Base-by-base conservation (phyloP, 1,140 invertebrate species). In the Rhagoletis zephyria region DNA sequence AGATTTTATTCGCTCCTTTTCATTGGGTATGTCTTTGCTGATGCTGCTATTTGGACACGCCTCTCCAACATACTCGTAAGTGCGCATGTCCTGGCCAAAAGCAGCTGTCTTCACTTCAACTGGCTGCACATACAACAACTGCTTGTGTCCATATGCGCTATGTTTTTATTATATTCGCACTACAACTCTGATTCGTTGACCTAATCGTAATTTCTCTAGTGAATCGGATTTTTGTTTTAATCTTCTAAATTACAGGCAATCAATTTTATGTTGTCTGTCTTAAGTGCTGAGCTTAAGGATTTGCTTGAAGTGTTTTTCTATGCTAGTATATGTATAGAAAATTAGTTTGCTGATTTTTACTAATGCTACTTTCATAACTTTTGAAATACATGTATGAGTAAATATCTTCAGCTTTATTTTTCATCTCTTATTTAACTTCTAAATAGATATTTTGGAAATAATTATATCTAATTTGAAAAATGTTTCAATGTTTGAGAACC, bases 191-290 rank as follows among this genome's bases (percentile, higher is more conserved):
- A 81, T 81, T 81, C 74, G 74, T 81, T 81, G 74, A 81, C 74
- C 74, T 81, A 81, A 81, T 56, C 74, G 74, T 42, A 56, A 81
- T 81, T 81, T 19, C 48, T 81, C 74, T 19, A 56, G 74, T 81
- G n/a, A 81, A 56, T 81, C 45, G 74, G 74, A 81, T 19, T 81
- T 81, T 81, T 81, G 48, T 81, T 81, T 81, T 81, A 81, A 81
- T 81, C 48, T 56, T 81, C 48, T 81, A 81, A 81, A 81, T 81
- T 81, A 81, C 45, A 48, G n/a, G 67, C 42, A 74, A 81, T 81
- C 74, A 81, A 81, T 56, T 81, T 81, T 45, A 51, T 81, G 45
- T 56, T 81, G 74, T 19, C 48, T 81, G 74, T 81, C 74, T 19
- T 81, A 74, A 74, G 45, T 74, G 67, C 56, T 48, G 45, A 48